Conservation (phyloP, 1,140 invertebrate species). For the Pseudachorutes palmiensis region DNA sequence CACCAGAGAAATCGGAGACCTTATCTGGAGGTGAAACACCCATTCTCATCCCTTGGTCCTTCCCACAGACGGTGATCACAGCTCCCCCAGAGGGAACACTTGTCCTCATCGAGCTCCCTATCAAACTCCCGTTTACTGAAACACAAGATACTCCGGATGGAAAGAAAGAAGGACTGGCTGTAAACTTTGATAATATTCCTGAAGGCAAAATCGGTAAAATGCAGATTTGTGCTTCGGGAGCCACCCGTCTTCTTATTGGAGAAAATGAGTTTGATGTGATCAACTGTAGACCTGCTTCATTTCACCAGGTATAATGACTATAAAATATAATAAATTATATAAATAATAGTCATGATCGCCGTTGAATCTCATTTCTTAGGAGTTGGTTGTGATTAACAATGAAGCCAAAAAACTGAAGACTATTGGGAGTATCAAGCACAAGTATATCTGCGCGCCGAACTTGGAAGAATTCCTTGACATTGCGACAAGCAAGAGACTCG, state of each 20-base stretch:
- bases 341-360: background rate
- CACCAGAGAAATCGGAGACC: background rate
- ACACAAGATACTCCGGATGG: constrained; percentile 27
- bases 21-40: too few relatives aligned
- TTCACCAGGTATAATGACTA: constrained; percentile 38
- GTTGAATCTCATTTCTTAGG: constrained; percentile 5
- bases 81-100: constrained; percentile 12
- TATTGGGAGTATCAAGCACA: too few relatives aligned
- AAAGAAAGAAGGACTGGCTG: constrained; percentile 41
- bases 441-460: too few relatives aligned
- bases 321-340: background rate
- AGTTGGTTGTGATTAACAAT: background rate
- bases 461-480: too few relatives aligned
- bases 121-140: constrained; percentile 41
- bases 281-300: constrained; percentile 43
- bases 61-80: constrained; percentile 6
- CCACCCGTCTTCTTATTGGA: constrained; percentile 48
- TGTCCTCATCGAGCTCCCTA: constrained; percentile 15
- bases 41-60: too few relatives aligned
- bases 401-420: constrained; percentile 11
- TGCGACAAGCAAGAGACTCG: too few relatives aligned
- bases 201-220: constrained; percentile 53
- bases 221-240: constrained; percentile 49
- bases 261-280: constrained; percentile 49
- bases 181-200: constrained; percentile 44